Evolutionary conservation across 2,113 vertebrate genomes (phyloP).

Genomic region (Chinchilla lanigera): DNA sequence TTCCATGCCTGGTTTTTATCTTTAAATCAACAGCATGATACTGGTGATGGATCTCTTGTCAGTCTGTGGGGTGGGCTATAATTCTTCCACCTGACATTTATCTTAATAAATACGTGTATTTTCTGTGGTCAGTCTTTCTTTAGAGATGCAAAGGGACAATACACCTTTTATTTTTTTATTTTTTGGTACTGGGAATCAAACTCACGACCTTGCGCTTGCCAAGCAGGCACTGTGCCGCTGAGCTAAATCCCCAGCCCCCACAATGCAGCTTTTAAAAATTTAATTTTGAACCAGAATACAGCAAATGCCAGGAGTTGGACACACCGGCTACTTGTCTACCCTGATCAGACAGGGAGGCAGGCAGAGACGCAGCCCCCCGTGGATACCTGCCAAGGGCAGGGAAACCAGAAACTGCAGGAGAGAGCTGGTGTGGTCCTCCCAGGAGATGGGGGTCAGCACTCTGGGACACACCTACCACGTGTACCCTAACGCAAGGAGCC

Average conservation of each 20-base stretch:
- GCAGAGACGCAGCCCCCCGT: not conserved
- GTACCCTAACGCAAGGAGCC: rapidly evolving
- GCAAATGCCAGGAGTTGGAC: too few species aligned
- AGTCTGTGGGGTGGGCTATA: too few species aligned
- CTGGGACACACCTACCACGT: rapidly evolving
- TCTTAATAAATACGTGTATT: not conserved
- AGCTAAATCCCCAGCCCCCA: too few species aligned
- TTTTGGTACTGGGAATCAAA: too few species aligned
- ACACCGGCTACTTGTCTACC: rapidly evolving
- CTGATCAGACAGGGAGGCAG: not conserved
- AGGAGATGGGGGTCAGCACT: not conserved
- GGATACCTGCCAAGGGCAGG: not conserved
- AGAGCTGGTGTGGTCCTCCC: not conserved
- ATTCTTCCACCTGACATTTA: not conserved
- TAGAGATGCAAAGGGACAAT: not conserved
- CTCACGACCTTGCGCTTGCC: too few species aligned
- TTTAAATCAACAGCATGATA: not conserved
- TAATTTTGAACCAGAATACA: not conserved
- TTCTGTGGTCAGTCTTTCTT: not conserved
- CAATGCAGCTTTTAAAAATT: not conserved
- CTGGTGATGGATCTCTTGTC: not conserved
- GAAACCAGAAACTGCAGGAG: not conserved
- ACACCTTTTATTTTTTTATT: too few species aligned
- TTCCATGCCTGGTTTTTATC: not conserved
- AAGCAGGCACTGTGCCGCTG: too few species aligned